These are phyloP conservation scores for Notothenia rossii DNA, from an alignment of 2,113 vertebrate species.

Conservation along the genomic window DNA sequence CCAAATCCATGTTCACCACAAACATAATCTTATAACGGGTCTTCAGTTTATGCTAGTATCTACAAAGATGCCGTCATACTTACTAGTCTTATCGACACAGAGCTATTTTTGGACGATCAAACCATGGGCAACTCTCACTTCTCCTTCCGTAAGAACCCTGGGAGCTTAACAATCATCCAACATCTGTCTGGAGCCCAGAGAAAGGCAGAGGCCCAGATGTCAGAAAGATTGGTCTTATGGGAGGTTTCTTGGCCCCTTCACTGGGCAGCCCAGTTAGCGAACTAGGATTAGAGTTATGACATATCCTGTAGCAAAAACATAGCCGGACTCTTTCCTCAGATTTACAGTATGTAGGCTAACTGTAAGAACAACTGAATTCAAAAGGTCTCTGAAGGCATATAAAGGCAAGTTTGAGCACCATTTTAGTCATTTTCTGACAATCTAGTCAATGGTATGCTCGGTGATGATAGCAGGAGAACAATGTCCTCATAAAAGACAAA, in stretches of 20 bases:
- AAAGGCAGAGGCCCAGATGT: constrained; percentile 82
- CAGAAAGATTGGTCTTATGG: constrained; percentile 79
- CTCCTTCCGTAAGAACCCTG: constrained; percentile 64
- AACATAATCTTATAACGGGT: not conserved
- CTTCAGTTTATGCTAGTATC: not conserved
- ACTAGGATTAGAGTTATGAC: constrained; percentile 71
- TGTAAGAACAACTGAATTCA: not conserved
- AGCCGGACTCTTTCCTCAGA: constrained; percentile 46
- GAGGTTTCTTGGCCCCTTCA: constrained; percentile 74
- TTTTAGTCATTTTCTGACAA: not conserved
- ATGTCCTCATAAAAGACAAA: constrained; percentile 34
- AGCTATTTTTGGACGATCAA: constrained; percentile 37
- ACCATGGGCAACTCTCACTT: constrained; percentile 31
- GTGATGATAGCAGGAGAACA: not conserved
- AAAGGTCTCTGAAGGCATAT: not conserved
- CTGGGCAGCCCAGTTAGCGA: constrained; percentile 72
- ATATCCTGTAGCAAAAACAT: constrained; percentile 48
- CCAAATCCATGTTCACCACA: not conserved
- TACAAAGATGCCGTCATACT: constrained; percentile 5
- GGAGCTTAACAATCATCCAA: constrained; percentile 75
- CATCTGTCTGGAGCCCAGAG: constrained; percentile 78
- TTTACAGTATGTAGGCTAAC: constrained; percentile 26
- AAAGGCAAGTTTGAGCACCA: not conserved
- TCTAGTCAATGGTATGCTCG: not conserved
- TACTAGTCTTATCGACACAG: constrained; percentile 3